These are phyloP conservation scores for Latheticus oryzae DNA, from an alignment of 2,888 invertebrate species.

Conservation along the genomic window DNA sequence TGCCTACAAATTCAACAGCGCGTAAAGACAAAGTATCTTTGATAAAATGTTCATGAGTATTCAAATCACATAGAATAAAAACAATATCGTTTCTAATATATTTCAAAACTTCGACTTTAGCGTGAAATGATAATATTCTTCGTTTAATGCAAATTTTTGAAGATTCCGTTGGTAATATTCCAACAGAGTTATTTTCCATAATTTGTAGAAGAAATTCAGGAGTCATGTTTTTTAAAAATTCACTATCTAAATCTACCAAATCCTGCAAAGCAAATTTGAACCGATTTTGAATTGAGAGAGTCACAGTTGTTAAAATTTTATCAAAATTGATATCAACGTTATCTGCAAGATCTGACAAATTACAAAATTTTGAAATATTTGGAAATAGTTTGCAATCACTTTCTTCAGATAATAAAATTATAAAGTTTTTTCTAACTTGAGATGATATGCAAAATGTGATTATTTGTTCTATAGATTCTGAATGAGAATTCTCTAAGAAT, in stretches of 20 bases:
- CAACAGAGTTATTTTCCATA: neutral
- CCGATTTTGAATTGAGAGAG: neutral
- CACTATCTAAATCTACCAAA: neutral
- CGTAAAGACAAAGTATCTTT: neutral
- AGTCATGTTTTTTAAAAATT: constrained; percentile 5
- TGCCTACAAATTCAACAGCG: neutral
- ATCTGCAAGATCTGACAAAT: neutral
- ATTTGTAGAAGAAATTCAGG: constrained; percentile 9
- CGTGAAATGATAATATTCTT: constrained; percentile 4
- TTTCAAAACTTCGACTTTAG: neutral
- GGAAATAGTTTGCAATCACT: neutral
- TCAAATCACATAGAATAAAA: constrained; percentile 4
- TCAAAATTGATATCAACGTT: neutral
- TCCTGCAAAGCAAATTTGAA: constrained; percentile 4
- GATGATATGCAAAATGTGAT: too few relatives aligned
- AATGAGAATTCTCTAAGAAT: constrained; percentile 4
- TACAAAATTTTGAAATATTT: neutral
- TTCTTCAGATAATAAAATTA: neutral
- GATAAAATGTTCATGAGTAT: constrained; percentile 2
- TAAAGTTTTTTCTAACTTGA: neutral
- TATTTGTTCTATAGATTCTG: neutral
- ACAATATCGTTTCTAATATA: constrained; percentile 11
- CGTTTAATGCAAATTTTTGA: constrained; percentile 6
- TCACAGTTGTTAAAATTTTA: neutral
- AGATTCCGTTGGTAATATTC: neutral